Conservation (phyloP, 2,888 invertebrate genomes). For the Darwinula stevensoni region DNA sequence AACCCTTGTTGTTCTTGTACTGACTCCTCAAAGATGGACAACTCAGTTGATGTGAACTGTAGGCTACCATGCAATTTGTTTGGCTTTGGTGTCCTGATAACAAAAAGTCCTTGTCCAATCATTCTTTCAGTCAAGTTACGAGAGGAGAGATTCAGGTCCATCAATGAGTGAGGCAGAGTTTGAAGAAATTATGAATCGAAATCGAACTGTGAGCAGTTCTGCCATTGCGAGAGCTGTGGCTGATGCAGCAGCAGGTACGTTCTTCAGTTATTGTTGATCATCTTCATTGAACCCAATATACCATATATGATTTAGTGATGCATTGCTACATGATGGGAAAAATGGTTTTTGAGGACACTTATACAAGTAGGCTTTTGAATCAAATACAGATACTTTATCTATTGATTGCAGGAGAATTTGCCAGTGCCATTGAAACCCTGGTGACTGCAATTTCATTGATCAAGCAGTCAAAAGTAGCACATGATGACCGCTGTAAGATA, state of each 20-base stretch:
- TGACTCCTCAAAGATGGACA: no score
- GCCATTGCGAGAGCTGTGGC: conserved; percentile 91
- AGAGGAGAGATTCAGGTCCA: no score
- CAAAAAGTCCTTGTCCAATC: no score
- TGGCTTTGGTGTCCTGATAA: no score
- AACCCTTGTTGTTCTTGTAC: no score
- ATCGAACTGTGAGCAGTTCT: conserved; percentile 85
- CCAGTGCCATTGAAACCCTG: conserved; percentile 90
- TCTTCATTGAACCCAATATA: conserved; percentile 3
- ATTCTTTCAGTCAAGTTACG: no score
- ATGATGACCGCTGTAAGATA: conserved; percentile 92
- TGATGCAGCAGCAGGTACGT: conserved; percentile 58
- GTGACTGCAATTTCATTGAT: conserved; percentile 95
- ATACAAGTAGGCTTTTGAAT: no score
- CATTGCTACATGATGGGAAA: no score
- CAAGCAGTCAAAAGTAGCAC: conserved; percentile 83
- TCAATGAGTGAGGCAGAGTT: conserved; percentile 97
- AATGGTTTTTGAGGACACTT: no score
- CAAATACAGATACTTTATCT: no score
- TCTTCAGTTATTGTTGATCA: conserved; percentile 4
- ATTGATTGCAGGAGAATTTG: conserved; percentile 77
- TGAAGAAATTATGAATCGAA: conserved; percentile 90
- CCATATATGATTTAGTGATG: conserved; percentile 5
- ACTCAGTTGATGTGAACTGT: no score
- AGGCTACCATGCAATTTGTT: no score